phyloP scores from a whole-genome alignment of 1,140 invertebrate species.

The Gryllus bimaculatus region DNA sequence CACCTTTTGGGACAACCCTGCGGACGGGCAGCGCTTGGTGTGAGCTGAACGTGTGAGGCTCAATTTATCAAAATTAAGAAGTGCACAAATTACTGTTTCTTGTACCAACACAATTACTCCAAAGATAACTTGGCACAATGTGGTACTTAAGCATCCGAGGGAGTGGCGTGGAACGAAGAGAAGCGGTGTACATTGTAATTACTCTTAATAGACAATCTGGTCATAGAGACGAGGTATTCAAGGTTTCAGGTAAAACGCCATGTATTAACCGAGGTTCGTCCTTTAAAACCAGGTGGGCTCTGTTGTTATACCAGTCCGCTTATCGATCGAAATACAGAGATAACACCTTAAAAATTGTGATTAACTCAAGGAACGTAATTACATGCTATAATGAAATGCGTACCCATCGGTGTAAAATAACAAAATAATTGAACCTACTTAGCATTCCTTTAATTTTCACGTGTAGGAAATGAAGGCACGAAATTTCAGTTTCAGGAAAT shows the following conservation, averaged over 20 bases:
- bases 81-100: neutral
- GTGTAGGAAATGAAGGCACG: neutral
- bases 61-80: conserved; percentile 2
- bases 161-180: neutral
- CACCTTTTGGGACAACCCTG: too few relatives aligned
- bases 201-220: neutral
- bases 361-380: neutral
- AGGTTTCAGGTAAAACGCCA: neutral
- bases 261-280: neutral
- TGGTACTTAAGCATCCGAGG: neutral
- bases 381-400: neutral
- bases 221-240: neutral
- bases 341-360: neutral
- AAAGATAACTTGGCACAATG: neutral
- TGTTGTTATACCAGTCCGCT: neutral
- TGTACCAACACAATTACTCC: neutral
- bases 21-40: neutral
- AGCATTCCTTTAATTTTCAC: conserved; percentile 1
- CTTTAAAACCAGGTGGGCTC: neutral
- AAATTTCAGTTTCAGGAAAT: neutral
- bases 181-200: neutral
- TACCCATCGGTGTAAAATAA: neutral
- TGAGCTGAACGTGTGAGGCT: neutral
- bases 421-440: neutral
- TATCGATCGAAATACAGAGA: neutral